Evolutionary conservation across 2,888 invertebrate species (phyloP).

Genomic region (Leptopilina drosophilae): DNA sequence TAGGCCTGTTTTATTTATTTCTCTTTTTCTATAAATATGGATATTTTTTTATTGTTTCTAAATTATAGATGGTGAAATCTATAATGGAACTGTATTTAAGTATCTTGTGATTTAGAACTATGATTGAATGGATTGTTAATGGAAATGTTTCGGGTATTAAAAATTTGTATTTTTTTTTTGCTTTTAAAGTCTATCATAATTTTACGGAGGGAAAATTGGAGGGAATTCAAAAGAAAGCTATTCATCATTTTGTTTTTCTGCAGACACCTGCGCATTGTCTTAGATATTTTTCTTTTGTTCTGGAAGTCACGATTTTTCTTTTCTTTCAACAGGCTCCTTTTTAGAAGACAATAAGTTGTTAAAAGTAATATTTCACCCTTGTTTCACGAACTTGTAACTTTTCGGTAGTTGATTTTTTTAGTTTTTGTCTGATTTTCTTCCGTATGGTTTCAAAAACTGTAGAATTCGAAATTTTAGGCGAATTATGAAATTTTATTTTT

Average conservation of each 20-base stretch:
- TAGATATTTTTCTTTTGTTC: conserved; percentile 18
- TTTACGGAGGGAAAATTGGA: not conserved
- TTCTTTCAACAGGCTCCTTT: not conserved
- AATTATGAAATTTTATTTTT: too few species aligned
- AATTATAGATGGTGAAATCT: too few species aligned
- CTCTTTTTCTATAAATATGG: too few species aligned
- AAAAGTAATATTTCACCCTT: conserved; percentile 19
- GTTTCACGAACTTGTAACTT: not conserved
- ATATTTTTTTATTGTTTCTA: too few species aligned
- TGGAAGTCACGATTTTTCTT: not conserved
- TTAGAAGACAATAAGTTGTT: conserved; percentile 9
- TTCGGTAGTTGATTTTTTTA: not conserved
- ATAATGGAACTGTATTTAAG: not conserved
- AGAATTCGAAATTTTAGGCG: too few species aligned
- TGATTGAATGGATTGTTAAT: conserved; percentile 20
- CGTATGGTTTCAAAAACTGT: too few species aligned
- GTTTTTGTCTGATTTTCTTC: too few species aligned
- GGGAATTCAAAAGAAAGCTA: not conserved
- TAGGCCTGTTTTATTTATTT: too few species aligned
- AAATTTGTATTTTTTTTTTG: not conserved
- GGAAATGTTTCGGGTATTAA: conserved; percentile 22
- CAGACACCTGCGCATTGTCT: conserved; percentile 37
- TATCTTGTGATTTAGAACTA: not conserved
- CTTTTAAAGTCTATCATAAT: not conserved
- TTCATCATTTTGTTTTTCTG: conserved; percentile 1